These are phyloP conservation scores for Drosophila buzzatii DNA, from an alignment of 2,888 invertebrate genomes.

Conservation along the genomic window DNA sequence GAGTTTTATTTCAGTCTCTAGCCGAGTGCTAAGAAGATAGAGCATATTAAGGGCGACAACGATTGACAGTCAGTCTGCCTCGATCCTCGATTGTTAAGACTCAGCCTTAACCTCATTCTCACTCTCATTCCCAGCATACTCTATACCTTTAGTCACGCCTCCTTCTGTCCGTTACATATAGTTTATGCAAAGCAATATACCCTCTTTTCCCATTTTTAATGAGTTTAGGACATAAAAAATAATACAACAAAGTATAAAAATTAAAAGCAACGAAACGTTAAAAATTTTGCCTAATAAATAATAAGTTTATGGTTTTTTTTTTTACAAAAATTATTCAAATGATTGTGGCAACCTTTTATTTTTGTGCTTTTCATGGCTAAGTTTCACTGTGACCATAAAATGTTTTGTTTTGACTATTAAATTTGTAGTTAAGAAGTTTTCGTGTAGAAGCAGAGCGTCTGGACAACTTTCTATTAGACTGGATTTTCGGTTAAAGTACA, in stretches of 20 bases:
- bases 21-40: too few species aligned
- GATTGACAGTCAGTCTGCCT: too few species aligned
- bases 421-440: conserved; percentile 50
- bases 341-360: conserved; percentile 32
- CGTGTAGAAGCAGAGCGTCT: conserved; percentile 26
- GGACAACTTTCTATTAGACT: conserved; percentile 64
- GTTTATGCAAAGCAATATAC: background rate
- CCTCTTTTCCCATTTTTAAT: background rate
- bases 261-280: conserved; percentile 2
- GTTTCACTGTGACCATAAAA: conserved; percentile 68
- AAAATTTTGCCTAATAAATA: conserved; percentile 43
- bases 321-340: conserved; percentile 42
- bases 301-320: conserved; percentile 51
- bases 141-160: background rate
- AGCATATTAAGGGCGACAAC: too few species aligned
- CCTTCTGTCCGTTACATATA: background rate
- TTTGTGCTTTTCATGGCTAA: conserved; percentile 30
- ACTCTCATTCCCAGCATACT: background rate
- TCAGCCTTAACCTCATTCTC: background rate
- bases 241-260: conserved; percentile 23
- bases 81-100: too few species aligned
- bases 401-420: conserved; percentile 44
- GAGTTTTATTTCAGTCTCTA: background rate
- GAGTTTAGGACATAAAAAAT: background rate
- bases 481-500: conserved; percentile 21